Conservation (phyloP, 2,113 vertebrate genomes). For the Acinonyx jubatus region DNA sequence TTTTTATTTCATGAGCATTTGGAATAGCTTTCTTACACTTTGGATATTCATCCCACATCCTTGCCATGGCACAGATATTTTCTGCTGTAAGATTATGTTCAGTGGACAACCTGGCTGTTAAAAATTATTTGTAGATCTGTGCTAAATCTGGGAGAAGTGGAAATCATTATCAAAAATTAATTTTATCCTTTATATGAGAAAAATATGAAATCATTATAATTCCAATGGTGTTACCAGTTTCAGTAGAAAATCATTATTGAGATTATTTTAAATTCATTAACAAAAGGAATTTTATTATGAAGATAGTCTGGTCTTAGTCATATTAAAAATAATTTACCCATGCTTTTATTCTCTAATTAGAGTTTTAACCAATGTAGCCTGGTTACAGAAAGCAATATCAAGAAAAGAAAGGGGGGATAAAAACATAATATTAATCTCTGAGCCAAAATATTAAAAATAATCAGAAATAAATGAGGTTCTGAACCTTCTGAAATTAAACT, state of each 20-base stretch:
- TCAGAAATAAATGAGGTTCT: conserved; percentile 59
- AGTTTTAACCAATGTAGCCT: conserved; percentile 53
- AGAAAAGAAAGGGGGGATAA: conserved; percentile 51
- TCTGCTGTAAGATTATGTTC: conserved; percentile 4
- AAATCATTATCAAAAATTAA: conserved; percentile 75
- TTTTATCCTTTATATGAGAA: conserved; percentile 68
- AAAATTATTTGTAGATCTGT: conserved; percentile 48
- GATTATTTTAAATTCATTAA: conserved; percentile 77
- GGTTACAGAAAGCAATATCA: conserved; percentile 58
- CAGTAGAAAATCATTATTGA: conserved; percentile 69
- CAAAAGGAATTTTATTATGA: conserved; percentile 67
- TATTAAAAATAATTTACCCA: conserved; percentile 72
- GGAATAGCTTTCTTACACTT: background rate
- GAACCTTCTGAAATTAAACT: conserved; percentile 22
- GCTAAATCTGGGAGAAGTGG: conserved; percentile 39
- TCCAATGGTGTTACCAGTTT: conserved; percentile 69
- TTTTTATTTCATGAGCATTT: conserved; percentile 20
- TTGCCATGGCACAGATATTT: background rate
- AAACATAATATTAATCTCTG: conserved; percentile 45
- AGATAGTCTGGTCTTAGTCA: conserved; percentile 66
- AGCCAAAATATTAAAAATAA: conserved; percentile 53
- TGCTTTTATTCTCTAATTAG: conserved; percentile 74
- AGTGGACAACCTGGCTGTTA: background rate
- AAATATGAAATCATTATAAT: conserved; percentile 64
- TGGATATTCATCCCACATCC: background rate